Conservation (phyloP, 2,888 invertebrate genomes). For the Spodoptera picta region DNA sequence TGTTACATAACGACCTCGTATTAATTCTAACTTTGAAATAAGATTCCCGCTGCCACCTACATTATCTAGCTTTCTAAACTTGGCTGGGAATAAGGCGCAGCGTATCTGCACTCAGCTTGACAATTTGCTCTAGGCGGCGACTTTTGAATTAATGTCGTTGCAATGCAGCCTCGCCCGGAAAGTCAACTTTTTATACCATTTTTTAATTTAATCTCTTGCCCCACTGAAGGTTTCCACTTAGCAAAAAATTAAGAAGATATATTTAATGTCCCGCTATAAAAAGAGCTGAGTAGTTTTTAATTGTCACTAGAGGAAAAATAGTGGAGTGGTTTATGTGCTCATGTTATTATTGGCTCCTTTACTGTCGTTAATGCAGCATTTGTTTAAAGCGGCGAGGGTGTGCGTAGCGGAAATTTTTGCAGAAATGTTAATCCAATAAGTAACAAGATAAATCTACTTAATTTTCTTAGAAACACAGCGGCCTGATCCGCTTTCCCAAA, state of each 20-base stretch:
- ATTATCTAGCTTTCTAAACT: slow-evolving; percentile 56
- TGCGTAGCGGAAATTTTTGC: slow-evolving; percentile 15
- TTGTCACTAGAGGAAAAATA: slow-evolving; percentile 40
- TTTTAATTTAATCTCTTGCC: slow-evolving; percentile 62
- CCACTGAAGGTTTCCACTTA: slow-evolving; percentile 51
- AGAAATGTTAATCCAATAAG: slow-evolving; percentile 51
- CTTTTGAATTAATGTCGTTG: slow-evolving; percentile 69
- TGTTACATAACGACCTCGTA: slow-evolving; percentile 33
- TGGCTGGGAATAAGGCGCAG: slow-evolving; percentile 46
- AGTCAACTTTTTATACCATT: slow-evolving; percentile 60
- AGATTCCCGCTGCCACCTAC: slow-evolving; percentile 29
- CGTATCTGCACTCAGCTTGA: slow-evolving; percentile 55
- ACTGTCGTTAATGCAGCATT: slow-evolving; percentile 19
- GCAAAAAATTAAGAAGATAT: slow-evolving; percentile 57
- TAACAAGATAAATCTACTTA: slow-evolving; percentile 47
- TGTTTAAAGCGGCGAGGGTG: slow-evolving; percentile 17
- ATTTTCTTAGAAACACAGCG: slow-evolving; percentile 51
- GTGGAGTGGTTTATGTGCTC: slow-evolving; percentile 22
- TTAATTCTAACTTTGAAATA: slow-evolving; percentile 39
- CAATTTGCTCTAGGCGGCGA: slow-evolving; percentile 60
- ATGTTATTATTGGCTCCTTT: slow-evolving; percentile 19
- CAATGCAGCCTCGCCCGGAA: slow-evolving; percentile 58
- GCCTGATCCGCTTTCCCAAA: slow-evolving; percentile 55
- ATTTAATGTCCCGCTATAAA: slow-evolving; percentile 55
- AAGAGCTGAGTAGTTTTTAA: slow-evolving; percentile 54